These are phyloP conservation scores for Neomicropteryx cornuta DNA, from an alignment of 1,140 invertebrate genomes.

Conservation along the genomic window DNA sequence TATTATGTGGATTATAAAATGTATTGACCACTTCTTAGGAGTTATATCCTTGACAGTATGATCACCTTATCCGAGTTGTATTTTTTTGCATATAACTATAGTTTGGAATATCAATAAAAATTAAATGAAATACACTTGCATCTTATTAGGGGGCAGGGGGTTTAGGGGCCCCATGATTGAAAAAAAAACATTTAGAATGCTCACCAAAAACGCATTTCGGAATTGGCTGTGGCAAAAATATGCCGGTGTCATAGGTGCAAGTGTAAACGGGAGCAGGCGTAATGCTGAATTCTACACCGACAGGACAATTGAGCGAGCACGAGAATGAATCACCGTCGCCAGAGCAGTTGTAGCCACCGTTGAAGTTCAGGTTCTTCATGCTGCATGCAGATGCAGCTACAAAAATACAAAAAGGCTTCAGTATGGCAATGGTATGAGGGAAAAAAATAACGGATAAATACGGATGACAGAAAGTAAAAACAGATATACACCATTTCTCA, in stretches of 20 bases:
- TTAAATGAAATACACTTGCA: not conserved
- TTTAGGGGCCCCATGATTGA: too few relatives aligned
- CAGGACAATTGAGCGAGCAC: conserved; percentile 57
- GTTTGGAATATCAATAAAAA: not conserved
- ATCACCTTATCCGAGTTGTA: too few relatives aligned
- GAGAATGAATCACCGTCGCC: conserved; percentile 44
- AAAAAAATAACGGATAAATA: too few relatives aligned
- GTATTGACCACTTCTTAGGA: too few relatives aligned
- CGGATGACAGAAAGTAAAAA: too few relatives aligned
- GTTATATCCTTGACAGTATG: too few relatives aligned
- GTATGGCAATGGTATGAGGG: too few relatives aligned
- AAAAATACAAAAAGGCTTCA: conserved; percentile 16
- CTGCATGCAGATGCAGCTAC: conserved; percentile 47
- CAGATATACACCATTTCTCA: too few relatives aligned
- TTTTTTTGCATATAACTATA: too few relatives aligned
- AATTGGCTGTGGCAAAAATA: conserved; percentile 55
- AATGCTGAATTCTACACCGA: conserved; percentile 47
- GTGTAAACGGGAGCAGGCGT: conserved; percentile 49
- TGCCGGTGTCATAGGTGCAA: conserved; percentile 55
- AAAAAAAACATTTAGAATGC: conserved; percentile 17
- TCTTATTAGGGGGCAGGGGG: not conserved
- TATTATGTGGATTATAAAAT: too few relatives aligned
- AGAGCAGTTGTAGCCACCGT: conserved; percentile 61
- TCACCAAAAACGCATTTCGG: conserved; percentile 64
- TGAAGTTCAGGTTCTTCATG: conserved; percentile 52